Percentiles rank a stretch among this genome's conserved stretches.
Evolutionary conservation across 2,113 vertebrate species (phyloP).

Genomic region (Cinclus mexicanus): DNA sequence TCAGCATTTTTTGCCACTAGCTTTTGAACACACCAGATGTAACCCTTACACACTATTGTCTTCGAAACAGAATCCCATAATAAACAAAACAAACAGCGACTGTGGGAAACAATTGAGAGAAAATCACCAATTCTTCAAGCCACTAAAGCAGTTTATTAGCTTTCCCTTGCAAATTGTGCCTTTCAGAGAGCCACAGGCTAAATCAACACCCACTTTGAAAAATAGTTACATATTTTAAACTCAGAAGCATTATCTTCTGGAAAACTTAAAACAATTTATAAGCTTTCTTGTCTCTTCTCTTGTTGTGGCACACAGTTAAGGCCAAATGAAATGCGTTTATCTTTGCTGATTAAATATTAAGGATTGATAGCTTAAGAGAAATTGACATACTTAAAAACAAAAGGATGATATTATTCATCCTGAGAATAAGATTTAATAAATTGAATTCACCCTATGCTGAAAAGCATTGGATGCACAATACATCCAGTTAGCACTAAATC

Average conservation of each 20-base stretch:
- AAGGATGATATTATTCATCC: constrained; percentile 23
- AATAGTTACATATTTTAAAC: background rate
- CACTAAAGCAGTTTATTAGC: background rate
- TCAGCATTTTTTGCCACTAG: background rate
- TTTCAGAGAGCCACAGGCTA: background rate
- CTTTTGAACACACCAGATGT: constrained; percentile 26
- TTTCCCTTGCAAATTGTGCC: background rate
- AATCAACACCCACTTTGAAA: background rate
- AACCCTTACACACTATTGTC: background rate
- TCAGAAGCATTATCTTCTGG: background rate
- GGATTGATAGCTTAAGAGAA: constrained; percentile 44
- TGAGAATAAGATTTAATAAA: background rate
- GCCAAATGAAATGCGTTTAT: constrained; percentile 63
- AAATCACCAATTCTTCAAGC: constrained; percentile 19
- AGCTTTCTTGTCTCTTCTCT: constrained; percentile 33
- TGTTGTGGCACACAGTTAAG: constrained; percentile 35
- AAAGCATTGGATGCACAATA: background rate
- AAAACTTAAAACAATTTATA: constrained; percentile 17
- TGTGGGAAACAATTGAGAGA: background rate
- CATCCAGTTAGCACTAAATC: background rate
- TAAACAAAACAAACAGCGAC: background rate
- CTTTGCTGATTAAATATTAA: constrained; percentile 59
- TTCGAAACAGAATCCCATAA: background rate
- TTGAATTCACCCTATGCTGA: background rate
- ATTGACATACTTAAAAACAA: constrained; percentile 54